Evolutionary conservation across 2,113 vertebrate species (phyloP).

Genomic region (Galbula dea): DNA sequence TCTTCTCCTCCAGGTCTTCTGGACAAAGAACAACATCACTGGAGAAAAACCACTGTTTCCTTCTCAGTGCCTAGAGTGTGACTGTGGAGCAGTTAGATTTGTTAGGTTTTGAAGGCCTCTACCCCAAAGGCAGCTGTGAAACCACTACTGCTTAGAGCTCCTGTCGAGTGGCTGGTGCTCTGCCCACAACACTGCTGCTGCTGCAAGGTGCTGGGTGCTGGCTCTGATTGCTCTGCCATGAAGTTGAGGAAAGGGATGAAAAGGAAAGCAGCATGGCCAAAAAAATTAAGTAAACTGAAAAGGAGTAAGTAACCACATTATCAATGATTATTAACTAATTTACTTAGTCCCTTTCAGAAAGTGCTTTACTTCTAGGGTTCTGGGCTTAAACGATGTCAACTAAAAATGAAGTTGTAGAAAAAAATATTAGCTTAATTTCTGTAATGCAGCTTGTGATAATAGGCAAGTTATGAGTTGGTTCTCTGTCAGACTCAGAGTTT

Average conservation of each 20-base stretch:
- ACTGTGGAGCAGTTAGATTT: not conserved
- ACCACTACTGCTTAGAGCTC: too few species aligned
- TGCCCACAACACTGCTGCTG: not conserved
- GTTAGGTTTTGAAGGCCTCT: not conserved
- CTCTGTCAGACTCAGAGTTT: not conserved
- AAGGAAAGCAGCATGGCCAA: not conserved
- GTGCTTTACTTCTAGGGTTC: not conserved
- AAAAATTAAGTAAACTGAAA: not conserved
- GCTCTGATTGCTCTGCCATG: not conserved
- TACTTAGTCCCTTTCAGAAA: not conserved
- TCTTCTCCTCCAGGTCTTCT: not conserved
- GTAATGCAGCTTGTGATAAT: not conserved
- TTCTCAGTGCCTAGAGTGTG: accelerated
- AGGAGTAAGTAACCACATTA: not conserved
- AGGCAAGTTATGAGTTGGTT: not conserved
- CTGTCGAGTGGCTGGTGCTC: not conserved
- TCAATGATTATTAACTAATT: not conserved
- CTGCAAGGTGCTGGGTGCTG: not conserved
- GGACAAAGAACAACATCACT: not conserved
- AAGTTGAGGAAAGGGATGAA: not conserved
- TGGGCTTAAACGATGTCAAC: not conserved
- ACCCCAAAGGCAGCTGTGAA: not conserved
- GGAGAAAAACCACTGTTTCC: not conserved
- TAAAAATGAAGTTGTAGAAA: not conserved
- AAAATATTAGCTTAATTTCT: not conserved